These are phyloP conservation scores for Fregetta grallaria DNA, from an alignment of 2,113 vertebrate genomes.

Conservation along the genomic window DNA sequence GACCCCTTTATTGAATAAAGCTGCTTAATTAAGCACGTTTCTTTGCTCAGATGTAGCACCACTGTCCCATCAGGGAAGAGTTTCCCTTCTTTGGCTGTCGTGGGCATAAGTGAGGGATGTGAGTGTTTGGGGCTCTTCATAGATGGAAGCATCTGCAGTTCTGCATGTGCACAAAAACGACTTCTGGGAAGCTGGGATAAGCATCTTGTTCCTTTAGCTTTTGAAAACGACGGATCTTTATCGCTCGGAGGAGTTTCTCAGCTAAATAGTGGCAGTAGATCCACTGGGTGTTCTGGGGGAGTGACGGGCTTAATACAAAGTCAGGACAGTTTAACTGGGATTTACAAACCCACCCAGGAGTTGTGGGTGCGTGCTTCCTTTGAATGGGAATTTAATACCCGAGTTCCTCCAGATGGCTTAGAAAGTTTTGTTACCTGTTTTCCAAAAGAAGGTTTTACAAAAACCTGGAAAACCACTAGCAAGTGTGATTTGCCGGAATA, in stretches of 20 bases:
- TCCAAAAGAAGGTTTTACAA: background rate
- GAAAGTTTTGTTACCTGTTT: background rate
- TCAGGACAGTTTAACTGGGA: background rate
- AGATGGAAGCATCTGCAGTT: background rate
- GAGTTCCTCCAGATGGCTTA: background rate
- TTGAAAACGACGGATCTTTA: background rate
- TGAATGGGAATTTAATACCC: background rate
- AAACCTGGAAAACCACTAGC: background rate
- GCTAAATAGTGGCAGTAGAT: background rate
- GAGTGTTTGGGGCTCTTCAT: background rate
- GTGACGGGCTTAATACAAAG: background rate
- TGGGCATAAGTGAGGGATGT: background rate
- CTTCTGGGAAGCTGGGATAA: conserved; percentile 21
- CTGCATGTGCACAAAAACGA: background rate
- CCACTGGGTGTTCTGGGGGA: background rate
- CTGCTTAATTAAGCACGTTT: background rate
- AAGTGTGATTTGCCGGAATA: background rate
- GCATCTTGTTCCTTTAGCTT: background rate
- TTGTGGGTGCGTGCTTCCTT: background rate
- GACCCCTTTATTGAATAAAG: background rate
- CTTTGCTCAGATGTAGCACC: background rate
- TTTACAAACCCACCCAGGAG: background rate
- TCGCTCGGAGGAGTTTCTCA: background rate
- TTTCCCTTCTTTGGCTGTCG: background rate
- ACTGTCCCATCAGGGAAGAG: background rate